A percentile compares a stretch with the other conserved stretches of the same genome.
phyloP scores from a whole-genome alignment of 92 coral and sea anemone species.

The Montipora capitata region DNA sequence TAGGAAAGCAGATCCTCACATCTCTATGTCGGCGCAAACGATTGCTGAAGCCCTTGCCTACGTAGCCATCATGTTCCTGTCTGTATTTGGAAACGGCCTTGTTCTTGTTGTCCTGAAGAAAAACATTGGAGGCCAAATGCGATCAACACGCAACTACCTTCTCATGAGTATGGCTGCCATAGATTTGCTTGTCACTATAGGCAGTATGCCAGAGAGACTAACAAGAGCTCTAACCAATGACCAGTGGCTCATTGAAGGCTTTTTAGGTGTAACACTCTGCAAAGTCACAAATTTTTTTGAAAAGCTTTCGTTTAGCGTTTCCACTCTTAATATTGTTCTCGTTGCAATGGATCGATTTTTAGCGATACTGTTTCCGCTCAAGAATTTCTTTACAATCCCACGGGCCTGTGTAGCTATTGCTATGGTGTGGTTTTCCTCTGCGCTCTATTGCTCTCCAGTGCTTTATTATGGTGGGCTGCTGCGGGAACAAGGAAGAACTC shows the following conservation, averaged over 20 bases:
- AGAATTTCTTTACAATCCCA: constrained; percentile 26
- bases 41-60: constrained; percentile 54
- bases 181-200: constrained; percentile 64
- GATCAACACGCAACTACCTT: constrained; percentile 63
- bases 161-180: constrained; percentile 65
- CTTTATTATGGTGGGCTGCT: constrained; percentile 67
- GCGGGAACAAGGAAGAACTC: constrained; percentile 10
- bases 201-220: constrained; percentile 72
- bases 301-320: constrained; percentile 44
- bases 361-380: constrained; percentile 54
- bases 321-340: constrained; percentile 38
- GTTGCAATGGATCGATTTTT: constrained; percentile 69
- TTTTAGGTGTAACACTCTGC: constrained; percentile 55
- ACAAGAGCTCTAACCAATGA: constrained; percentile 59
- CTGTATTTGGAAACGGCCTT: constrained; percentile 63
- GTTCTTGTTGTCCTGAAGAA: constrained; percentile 56
- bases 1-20: not conserved
- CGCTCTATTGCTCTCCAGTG: constrained; percentile 47
- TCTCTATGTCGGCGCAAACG: not conserved
- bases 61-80: constrained; percentile 32
- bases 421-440: constrained; percentile 42
- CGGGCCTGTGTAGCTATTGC: constrained; percentile 39
- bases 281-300: constrained; percentile 55
- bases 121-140: constrained; percentile 67
- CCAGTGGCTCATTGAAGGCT: constrained; percentile 59